Evolutionary conservation across 2,113 vertebrate species (phyloP), one percentile per base, ranked within the genome.

Genomic region (Protobothrops mucrosquamatus): DNA sequence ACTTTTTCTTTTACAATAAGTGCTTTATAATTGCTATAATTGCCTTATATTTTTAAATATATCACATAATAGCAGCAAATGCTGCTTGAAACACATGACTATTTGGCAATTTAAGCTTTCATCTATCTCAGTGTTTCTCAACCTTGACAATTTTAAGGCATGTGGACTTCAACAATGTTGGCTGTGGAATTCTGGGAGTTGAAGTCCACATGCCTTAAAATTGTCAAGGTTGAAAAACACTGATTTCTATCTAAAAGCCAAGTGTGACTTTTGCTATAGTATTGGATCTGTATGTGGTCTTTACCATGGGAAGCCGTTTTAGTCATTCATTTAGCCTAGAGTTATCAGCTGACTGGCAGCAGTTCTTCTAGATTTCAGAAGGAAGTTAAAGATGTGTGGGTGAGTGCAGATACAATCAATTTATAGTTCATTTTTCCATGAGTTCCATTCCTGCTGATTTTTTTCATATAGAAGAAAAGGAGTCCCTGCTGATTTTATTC

Each of bases 181-280:
- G n/a, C n/a, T n/a, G n/a, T n/a, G n/a, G n/a, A n/a, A n/a, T n/a
- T n/a, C n/a, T n/a, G n/a, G n/a, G n/a, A n/a, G n/a, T n/a, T n/a
- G n/a, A n/a, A n/a, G n/a, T n/a, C n/a, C n/a, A n/a, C n/a, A n/a
- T n/a, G n/a, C n/a, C n/a, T n/a, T n/a, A n/a, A n/a, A n/a, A n/a
- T n/a, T n/a, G n/a, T n/a, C n/a, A n/a, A n/a, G n/a, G n/a, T n/a
- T n/a, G n/a, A n/a, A n/a, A n/a, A n/a, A n/a, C n/a, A n/a, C n/a
- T n/a, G n/a, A n/a, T n/a, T n/a, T 88, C 52, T 34, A 22, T 56
- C 34, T 61, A 46, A 89, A 26, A 89, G 64, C 29, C 46, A 64
- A 14, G 15, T 34, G 9, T 57, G 88, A 89, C n/a, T 34, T 90
- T 51, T 61, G 18, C 57, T 20, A 15, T 90, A 95, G 96, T 95